Percentiles rank a stretch among this genome's conserved stretches.
Evolutionary conservation across 2,113 vertebrate species (phyloP).

Genomic region (Cyprinodon brontotheroides): DNA sequence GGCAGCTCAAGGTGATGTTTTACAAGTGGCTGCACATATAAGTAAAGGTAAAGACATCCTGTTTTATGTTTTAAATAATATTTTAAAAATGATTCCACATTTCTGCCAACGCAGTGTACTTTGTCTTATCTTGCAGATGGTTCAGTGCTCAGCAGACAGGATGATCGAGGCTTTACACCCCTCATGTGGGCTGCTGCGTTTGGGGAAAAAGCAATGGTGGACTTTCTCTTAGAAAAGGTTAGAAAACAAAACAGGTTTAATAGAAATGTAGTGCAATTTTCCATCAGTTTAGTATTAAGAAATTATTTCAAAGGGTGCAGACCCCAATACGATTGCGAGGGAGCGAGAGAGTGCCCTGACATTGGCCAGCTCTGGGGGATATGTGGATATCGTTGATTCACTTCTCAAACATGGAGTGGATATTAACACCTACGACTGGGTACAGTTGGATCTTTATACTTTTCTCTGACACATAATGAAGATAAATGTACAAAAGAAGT

Average conservation of each 20-base stretch:
- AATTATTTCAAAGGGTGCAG: slow-evolving; percentile 82
- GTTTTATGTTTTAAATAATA: not conserved
- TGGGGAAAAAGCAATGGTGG: slow-evolving; percentile 91
- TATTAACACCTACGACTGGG: slow-evolving; percentile 96
- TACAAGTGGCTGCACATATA: slow-evolving; percentile 85
- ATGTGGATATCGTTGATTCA: slow-evolving; percentile 87
- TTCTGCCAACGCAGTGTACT: not conserved
- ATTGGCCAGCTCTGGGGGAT: slow-evolving; percentile 92
- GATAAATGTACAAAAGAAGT: not conserved
- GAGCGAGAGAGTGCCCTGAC: slow-evolving; percentile 92
- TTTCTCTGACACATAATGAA: not conserved
- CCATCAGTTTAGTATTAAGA: not conserved
- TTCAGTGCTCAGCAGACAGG: slow-evolving; percentile 86
- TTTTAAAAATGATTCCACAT: not conserved
- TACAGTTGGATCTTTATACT: slow-evolving; percentile 55
- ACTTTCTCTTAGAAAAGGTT: slow-evolving; percentile 91
- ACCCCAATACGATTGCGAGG: slow-evolving; percentile 86
- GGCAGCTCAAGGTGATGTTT: slow-evolving; percentile 92
- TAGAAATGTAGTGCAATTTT: not conserved
- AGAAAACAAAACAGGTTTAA: slow-evolving; percentile 5
- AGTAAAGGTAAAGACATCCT: slow-evolving; percentile 80
- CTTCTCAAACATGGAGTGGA: slow-evolving; percentile 87
- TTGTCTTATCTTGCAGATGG: slow-evolving; percentile 74
- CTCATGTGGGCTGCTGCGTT: slow-evolving; percentile 97
- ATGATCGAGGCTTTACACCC: slow-evolving; percentile 93